phyloP scores from a whole-genome alignment of 2,797 vertebrate species.

The Anomalospiza imberbis region DNA sequence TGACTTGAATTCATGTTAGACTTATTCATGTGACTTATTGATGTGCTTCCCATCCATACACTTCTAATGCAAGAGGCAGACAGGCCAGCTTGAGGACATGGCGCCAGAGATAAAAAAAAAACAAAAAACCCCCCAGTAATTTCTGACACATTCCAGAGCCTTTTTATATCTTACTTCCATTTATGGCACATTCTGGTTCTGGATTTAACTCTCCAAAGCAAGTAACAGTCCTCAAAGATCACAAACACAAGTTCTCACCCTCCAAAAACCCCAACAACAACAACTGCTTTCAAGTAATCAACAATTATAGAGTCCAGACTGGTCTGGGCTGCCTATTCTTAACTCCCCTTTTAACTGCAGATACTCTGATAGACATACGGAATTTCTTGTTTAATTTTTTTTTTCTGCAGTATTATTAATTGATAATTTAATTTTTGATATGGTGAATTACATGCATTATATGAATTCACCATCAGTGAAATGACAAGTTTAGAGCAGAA shows the following conservation, averaged over 20 bases:
- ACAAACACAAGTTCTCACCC: neutral
- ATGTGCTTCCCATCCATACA: neutral
- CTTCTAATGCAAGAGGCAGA: neutral
- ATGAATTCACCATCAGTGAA: constrained; percentile 50
- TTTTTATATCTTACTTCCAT: neutral
- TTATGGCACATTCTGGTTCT: neutral
- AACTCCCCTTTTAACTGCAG: neutral
- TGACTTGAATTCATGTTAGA: neutral
- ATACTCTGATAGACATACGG: neutral
- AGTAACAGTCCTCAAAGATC: neutral
- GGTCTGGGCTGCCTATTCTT: neutral
- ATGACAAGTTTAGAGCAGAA: constrained; percentile 57
- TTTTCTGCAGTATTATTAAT: constrained; percentile 46
- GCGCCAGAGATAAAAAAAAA: neutral
- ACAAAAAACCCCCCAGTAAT: neutral
- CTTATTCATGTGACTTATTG: neutral
- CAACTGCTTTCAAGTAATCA: rapidly evolving
- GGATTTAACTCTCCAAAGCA: neutral
- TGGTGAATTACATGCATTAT: constrained; percentile 39
- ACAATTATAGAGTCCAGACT: neutral
- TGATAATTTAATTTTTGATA: constrained; percentile 62
- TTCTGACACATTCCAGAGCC: neutral
- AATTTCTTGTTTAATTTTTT: neutral
- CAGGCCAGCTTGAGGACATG: neutral
- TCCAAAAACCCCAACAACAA: neutral